A percentile compares a stretch with the other conserved stretches of the same genome.
phyloP scores from a whole-genome alignment of 2,888 invertebrate genomes.

The Heliconius cydno region DNA sequence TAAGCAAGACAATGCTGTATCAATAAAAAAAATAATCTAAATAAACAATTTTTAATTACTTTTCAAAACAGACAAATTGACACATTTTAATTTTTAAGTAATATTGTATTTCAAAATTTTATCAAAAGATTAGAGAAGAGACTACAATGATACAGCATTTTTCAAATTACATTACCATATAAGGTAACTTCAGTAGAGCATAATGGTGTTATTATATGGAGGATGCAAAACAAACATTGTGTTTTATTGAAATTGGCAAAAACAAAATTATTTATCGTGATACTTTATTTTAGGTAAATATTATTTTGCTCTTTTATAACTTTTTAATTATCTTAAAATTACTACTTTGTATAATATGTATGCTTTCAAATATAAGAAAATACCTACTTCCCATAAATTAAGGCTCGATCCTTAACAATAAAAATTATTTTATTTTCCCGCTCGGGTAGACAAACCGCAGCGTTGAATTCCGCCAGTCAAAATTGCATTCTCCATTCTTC shows the following conservation, averaged over 20 bases:
- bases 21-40: background rate
- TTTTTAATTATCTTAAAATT: background rate
- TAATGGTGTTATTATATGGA: background rate
- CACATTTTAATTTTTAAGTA: background rate
- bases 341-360: background rate
- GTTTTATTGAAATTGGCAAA: background rate
- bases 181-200: conserved; percentile 22
- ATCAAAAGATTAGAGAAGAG: background rate
- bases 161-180: conserved; percentile 13
- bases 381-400: background rate
- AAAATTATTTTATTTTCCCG: background rate
- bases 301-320: no score
- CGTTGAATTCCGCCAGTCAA: no score
- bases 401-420: background rate
- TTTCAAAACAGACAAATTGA: background rate
- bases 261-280: background rate
- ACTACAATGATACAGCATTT: background rate
- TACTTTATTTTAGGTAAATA: background rate
- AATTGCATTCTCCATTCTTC: background rate
- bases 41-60: background rate
- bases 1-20: background rate
- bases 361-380: background rate
- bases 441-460: no score
- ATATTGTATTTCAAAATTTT: background rate
- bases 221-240: background rate